Conservation (phyloP, 2,797 vertebrate species). For the Buphagus erythrorhynchus region DNA sequence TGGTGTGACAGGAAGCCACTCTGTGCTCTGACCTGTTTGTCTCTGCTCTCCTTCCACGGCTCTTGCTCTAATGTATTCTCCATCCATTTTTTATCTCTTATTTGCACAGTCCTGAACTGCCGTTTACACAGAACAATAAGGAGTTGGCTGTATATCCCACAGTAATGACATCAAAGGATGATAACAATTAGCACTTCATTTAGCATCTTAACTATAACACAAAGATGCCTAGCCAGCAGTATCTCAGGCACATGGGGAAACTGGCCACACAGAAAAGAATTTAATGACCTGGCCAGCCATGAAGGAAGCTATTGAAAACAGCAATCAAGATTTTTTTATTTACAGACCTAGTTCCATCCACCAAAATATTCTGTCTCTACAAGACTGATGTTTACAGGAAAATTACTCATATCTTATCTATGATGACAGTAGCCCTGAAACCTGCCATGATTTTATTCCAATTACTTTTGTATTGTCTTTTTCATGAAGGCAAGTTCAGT, state of each 20-base stretch:
- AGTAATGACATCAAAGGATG: conserved; percentile 26
- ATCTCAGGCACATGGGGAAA: conserved; percentile 33
- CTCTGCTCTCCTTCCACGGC: not conserved
- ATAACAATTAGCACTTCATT: conserved; percentile 56
- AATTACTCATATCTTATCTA: not conserved
- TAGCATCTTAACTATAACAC: conserved; percentile 17
- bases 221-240: conserved; percentile 12
- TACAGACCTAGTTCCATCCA: not conserved
- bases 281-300: conserved; percentile 4
- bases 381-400: not conserved
- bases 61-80: not conserved
- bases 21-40: not conserved
- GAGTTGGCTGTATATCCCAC: conserved; percentile 11
- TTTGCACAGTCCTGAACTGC: not conserved
- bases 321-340: not conserved
- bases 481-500: not conserved
- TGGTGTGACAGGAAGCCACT: not conserved
- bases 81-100: not conserved
- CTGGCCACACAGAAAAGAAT: conserved; percentile 19
- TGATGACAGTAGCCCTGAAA: not conserved
- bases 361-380: not conserved
- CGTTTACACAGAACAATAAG: not conserved
- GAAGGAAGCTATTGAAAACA: conserved; percentile 18
- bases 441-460: not conserved
- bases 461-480: not conserved